These are phyloP conservation scores for Mythimna vitellina DNA, from an alignment of 2,888 invertebrate species.

Conservation along the genomic window DNA sequence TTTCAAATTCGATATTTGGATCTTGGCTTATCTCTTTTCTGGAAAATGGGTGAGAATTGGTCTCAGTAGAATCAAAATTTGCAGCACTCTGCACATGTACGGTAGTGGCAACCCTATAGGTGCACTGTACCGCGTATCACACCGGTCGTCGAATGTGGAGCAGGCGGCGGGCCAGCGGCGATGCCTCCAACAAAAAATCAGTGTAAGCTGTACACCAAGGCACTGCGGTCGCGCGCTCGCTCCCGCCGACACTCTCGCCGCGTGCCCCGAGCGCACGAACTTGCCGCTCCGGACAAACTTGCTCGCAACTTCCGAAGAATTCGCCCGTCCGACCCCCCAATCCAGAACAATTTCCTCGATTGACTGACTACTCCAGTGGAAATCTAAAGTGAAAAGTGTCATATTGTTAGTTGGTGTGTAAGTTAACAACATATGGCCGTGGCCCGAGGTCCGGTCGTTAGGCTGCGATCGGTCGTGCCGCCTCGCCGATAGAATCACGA, in stretches of 20 bases:
- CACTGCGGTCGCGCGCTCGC: conserved; percentile 85
- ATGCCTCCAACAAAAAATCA: conserved; percentile 90
- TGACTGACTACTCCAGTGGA: conserved; percentile 64
- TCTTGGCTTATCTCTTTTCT: neutral
- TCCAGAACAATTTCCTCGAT: conserved; percentile 45
- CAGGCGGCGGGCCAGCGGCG: conserved; percentile 82
- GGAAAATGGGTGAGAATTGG: neutral
- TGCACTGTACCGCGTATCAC: conserved; percentile 81
- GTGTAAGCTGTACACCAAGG: conserved; percentile 87
- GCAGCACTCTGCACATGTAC: conserved; percentile 22
- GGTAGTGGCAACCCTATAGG: conserved; percentile 70
- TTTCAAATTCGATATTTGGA: neutral
- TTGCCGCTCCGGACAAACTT: conserved; percentile 66
- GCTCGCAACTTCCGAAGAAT: conserved; percentile 61
- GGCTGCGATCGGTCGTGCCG: conserved; percentile 76
- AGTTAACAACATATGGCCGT: conserved; percentile 87
- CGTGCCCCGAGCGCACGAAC: conserved; percentile 65
- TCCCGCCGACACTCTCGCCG: conserved; percentile 68
- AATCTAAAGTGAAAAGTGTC: conserved; percentile 82
- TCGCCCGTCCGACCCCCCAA: conserved; percentile 32
- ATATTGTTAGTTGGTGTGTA: conserved; percentile 81
- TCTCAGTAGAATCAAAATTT: neutral
- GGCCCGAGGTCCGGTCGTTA: conserved; percentile 81
- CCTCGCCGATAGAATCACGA: conserved; percentile 85
- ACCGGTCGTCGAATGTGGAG: conserved; percentile 90